Base-by-base conservation (phyloP, 2,797 vertebrate species). In the Setipinna tenuifilis region DNA sequence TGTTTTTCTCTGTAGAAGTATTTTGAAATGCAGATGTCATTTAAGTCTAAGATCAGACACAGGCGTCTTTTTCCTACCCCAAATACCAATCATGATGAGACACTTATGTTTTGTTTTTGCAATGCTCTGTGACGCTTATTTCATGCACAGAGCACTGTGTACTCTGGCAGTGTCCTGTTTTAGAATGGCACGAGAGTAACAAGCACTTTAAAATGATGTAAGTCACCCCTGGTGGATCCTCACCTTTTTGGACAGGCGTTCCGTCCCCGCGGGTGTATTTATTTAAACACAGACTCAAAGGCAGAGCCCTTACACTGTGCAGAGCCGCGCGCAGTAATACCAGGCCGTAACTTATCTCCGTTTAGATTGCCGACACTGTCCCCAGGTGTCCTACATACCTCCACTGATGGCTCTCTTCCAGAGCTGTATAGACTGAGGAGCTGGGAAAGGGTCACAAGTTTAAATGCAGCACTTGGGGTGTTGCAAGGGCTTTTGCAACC, bases 341-440 rank as follows among this genome's bases (percentile, higher is more conserved):
- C 84, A 12, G 86, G 83, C 84, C 85, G 71, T 86, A 86, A 90
- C 85, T 87, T 90, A 88, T 87, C 86, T 87, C 82, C 86, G 83
- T 88, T 86, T 78, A 71, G 86, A 87, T 84, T 83, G 86, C 59
- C 57, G 82, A 82, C 14, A 21, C 46, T 82, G 83, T 86, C 83
- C 81, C 85, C 85, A 87, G 83, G 83, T 87, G 86, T 85, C 81
- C 85, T 57, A n/a, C 75, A 75, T 84, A 87, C 87, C 84, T 86
- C 61, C 41, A 31, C 62, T 61, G 35, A 85, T 78, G 61, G 83
- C 82, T 12, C 41, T 31, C 5, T 44, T 88, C 84, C 85, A 65
- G 57, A 19, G 78, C 84, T 89, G 85, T 81, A 87, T 85, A 31
- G 71, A 44, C 71, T 21, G 35, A 44, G 71, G 71, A 44, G 71